These are phyloP conservation scores for Ferrisia virgata DNA, from an alignment of 2,888 invertebrate species.

Conservation along the genomic window DNA sequence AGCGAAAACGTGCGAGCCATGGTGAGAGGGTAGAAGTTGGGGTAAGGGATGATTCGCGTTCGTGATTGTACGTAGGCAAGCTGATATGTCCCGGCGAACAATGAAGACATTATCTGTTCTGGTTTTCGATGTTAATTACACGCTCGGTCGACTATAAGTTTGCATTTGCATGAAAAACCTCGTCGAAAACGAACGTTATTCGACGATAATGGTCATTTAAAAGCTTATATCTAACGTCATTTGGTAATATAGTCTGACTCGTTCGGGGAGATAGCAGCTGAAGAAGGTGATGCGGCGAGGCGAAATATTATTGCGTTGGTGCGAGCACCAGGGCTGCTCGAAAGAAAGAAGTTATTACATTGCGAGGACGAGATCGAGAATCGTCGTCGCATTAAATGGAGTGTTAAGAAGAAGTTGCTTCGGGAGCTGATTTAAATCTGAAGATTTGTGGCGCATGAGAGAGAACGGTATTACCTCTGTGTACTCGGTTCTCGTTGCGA, in stretches of 20 bases:
- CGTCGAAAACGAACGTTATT: constrained; percentile 12
- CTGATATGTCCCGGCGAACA: not conserved
- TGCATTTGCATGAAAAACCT: not conserved
- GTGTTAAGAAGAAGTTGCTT: constrained; percentile 21
- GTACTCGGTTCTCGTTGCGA: no score
- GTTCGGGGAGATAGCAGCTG: not conserved
- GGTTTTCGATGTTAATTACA: constrained; percentile 21
- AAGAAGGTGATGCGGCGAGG: not conserved
- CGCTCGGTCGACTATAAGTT: constrained; percentile 16
- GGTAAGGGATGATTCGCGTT: no score
- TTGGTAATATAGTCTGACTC: not conserved
- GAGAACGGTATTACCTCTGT: not conserved
- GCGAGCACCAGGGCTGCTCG: not conserved
- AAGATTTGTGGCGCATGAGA: not conserved
- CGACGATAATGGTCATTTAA: constrained; percentile 30
- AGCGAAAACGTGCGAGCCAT: no score
- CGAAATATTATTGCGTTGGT: not conserved
- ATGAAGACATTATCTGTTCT: constrained; percentile 23
- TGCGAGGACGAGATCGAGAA: not conserved
- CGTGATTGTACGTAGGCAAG: no score
- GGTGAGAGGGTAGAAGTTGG: no score
- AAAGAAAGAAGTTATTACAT: not conserved
- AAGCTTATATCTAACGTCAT: constrained; percentile 23
- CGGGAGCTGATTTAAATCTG: constrained; percentile 10
- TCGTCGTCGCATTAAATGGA: constrained; percentile 1